Percentiles rank a stretch among this genome's conserved stretches.
Evolutionary conservation across 2,888 invertebrate genomes (phyloP).

Genomic region (Leucoma salicis): DNA sequence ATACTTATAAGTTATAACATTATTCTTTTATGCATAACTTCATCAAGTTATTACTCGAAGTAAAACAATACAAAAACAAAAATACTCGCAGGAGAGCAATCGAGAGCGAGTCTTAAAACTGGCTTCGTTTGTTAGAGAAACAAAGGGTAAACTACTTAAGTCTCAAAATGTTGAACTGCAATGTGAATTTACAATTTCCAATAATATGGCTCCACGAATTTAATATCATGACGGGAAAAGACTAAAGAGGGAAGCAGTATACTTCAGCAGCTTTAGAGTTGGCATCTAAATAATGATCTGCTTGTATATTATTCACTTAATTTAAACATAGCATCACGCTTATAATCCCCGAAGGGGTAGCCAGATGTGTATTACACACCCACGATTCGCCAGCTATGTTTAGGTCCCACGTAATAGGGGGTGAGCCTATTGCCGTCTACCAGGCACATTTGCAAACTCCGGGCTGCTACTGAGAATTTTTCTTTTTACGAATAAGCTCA

Average conservation of each 20-base stretch:
- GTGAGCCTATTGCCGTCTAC: too few relatives aligned
- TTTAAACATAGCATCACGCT: too few relatives aligned
- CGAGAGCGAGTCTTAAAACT: conserved; percentile 36
- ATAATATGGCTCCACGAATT: conserved; percentile 33
- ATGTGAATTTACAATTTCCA: conserved; percentile 50
- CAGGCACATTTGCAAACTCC: too few relatives aligned
- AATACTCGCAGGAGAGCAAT: conserved; percentile 45
- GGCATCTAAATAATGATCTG: too few relatives aligned
- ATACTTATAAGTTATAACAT: conserved; percentile 37
- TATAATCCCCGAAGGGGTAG: too few relatives aligned
- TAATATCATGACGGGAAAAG: conserved; percentile 20
- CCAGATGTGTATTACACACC: too few relatives aligned
- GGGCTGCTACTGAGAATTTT: too few relatives aligned
- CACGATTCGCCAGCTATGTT: too few relatives aligned
- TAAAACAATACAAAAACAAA: conserved; percentile 42
- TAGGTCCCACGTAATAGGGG: too few relatives aligned
- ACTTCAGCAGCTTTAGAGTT: conserved; percentile 1
- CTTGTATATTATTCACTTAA: too few relatives aligned
- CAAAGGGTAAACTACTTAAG: conserved; percentile 62
- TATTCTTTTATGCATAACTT: conserved; percentile 37
- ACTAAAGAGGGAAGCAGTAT: conserved; percentile 5
- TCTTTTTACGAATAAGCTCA: too few relatives aligned
- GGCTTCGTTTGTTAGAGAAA: conserved; percentile 51
- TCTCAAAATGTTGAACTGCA: conserved; percentile 48
- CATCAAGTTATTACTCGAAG: conserved; percentile 38